Base-by-base conservation (phyloP, 2,888 invertebrate species). In the Scaptomyza caliginosa region DNA sequence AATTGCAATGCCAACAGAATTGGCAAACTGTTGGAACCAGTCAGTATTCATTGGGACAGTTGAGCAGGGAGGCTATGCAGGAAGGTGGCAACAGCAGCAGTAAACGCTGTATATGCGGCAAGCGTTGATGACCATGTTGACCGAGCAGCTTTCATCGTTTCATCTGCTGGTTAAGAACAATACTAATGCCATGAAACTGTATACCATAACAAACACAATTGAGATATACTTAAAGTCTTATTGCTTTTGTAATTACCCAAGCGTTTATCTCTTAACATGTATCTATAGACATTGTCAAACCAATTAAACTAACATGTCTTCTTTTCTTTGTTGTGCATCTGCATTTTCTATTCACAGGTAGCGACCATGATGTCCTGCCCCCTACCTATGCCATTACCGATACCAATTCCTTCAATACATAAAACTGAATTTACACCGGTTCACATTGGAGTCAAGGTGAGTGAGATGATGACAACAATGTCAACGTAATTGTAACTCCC, bases 301-400 rank as follows among this genome's bases (percentile, higher is more conserved):
- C 23, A 36, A 63, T 34, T 43, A 13, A 49, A 56, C 77, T 86
- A 81, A 86, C 81, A 56, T 68, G 64, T 54, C 42, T 65, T 39
- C 71, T 52, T 67, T 57, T 54, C 36, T 64, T 38, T 71, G 43
- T 67, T 76, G 67, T 75, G 49, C 57, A 34, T 59, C 13, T 75
- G 3, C 36, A 57, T 65, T 81, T 81, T 68, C 30, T 74, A 67
- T 85, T 75, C 67, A 59, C 89, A 91, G 91, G 91, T 91, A 91
- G 91, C 91, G 91, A 91, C 91, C 91, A 91, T 91, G 91, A 91
- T 91, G 91, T 91, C 91, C 91, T 91, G 91, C 91, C 91, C 91
- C 89, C 89, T 91, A 88, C 91, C 91, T 82, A 88, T 91, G 89
- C 86, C 90, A 90, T 89, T 91, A 88, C 91, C 91, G 85, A 87